Conservation (phyloP, 2,113 vertebrate genomes). For the Numenius arquata region DNA sequence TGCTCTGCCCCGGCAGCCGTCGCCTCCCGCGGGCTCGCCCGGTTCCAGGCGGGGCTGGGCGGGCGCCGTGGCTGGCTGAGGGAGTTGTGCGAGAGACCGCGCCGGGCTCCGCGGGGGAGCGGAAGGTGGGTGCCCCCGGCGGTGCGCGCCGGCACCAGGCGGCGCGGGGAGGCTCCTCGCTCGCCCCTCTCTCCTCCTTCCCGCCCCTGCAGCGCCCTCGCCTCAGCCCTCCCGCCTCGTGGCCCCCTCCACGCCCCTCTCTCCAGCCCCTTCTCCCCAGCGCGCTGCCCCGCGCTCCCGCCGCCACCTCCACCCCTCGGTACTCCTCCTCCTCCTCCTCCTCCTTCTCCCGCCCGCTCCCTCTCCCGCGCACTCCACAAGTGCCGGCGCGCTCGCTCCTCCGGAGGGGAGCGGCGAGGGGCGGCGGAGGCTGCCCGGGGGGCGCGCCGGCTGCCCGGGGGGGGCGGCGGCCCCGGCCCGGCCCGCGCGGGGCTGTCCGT, state of each 20-base stretch:
- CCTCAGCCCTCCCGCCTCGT: neutral
- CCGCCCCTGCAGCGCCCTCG: neutral
- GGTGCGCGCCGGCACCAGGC: neutral
- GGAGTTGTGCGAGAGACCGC: slow-evolving; percentile 1
- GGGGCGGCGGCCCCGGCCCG: slow-evolving; percentile 18
- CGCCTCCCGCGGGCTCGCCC: neutral
- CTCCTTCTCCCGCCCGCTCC: neutral
- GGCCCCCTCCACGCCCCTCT: slow-evolving; percentile 38
- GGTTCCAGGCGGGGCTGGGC: neutral
- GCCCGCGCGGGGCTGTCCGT: slow-evolving; percentile 42
- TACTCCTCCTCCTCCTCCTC: slow-evolving; percentile 65
- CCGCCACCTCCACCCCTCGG: slow-evolving; percentile 48
- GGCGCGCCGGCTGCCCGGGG: neutral
- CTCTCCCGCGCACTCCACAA: slow-evolving; percentile 66
- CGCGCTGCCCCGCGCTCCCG: slow-evolving; percentile 29
- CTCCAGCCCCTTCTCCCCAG: neutral
- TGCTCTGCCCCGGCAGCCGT: neutral
- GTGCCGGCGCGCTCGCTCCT: slow-evolving; percentile 66
- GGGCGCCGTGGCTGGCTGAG: neutral
- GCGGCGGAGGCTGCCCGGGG: neutral
- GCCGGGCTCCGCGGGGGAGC: neutral
- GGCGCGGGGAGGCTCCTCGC: neutral
- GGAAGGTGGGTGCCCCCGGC: neutral
- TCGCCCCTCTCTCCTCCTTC: neutral
- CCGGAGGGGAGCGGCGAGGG: neutral